Conservation (phyloP, 2,888 invertebrate species). For the Podabrus alpinus region DNA sequence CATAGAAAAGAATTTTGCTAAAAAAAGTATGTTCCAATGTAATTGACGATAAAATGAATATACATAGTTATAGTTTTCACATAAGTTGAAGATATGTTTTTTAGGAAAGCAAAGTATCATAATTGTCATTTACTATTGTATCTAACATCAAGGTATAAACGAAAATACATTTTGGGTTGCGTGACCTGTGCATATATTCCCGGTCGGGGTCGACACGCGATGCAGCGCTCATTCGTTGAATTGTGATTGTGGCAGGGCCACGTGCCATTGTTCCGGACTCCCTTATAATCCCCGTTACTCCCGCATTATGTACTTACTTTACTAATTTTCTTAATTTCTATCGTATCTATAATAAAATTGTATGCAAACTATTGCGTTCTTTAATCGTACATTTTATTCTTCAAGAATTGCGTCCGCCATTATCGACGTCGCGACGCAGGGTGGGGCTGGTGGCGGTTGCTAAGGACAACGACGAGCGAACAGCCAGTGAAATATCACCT, state of each 20-base stretch:
- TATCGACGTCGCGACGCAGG: constrained; percentile 39
- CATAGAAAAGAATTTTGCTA: background rate
- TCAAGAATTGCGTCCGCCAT: constrained; percentile 38
- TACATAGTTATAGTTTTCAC: background rate
- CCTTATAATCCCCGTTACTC: constrained; percentile 25
- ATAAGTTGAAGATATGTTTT: constrained; percentile 7
- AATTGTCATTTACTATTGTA: constrained; percentile 39
- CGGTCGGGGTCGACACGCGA: constrained; percentile 48
- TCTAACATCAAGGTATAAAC: constrained; percentile 39
- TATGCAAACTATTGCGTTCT: constrained; percentile 18
- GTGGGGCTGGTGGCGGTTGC: constrained; percentile 40
- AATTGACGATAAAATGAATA: background rate
- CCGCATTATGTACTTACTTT: constrained; percentile 25
- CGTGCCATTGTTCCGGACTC: constrained; percentile 47
- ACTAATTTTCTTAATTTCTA: constrained; percentile 29
- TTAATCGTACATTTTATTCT: constrained; percentile 19
- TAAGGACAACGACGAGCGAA: constrained; percentile 39
- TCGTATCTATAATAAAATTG: constrained; percentile 24
- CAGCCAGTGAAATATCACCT: constrained; percentile 31
- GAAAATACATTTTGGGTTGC: constrained; percentile 51
- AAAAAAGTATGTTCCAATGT: background rate
- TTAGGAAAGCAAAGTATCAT: constrained; percentile 29
- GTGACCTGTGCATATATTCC: constrained; percentile 50
- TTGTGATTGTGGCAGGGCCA: constrained; percentile 51
- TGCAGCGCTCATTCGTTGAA: constrained; percentile 49